A percentile compares a stretch with the other conserved stretches of the same genome.
Conservation (phyloP, 2,888 invertebrate genomes). For the Idaea straminata region DNA sequence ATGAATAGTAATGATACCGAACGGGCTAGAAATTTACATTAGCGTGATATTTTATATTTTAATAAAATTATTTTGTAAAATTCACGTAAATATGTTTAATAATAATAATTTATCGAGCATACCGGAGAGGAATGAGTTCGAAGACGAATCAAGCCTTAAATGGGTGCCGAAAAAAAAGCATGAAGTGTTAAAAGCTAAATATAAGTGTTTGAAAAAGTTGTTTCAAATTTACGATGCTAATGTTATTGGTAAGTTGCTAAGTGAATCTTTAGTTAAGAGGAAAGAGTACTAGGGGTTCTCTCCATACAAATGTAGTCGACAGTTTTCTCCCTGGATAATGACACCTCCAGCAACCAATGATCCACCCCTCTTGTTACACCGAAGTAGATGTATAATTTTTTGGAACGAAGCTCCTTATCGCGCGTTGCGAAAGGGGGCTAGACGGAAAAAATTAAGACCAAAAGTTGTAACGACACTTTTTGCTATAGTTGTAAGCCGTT, state of each 20-base stretch:
- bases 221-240: conserved; percentile 72
- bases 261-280: background rate
- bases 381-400: too few relatives aligned
- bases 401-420: too few relatives aligned
- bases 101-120: conserved; percentile 47
- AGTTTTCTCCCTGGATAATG: too few relatives aligned
- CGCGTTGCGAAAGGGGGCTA: too few relatives aligned
- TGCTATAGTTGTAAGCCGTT: too few relatives aligned
- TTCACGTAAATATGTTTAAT: conserved; percentile 16
- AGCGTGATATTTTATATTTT: background rate
- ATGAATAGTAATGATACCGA: conserved; percentile 55
- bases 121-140: conserved; percentile 54
- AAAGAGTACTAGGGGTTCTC: too few relatives aligned
- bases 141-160: conserved; percentile 45
- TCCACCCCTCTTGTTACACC: too few relatives aligned
- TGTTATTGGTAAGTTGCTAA: conserved; percentile 43
- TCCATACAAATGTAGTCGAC: too few relatives aligned
- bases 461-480: too few relatives aligned
- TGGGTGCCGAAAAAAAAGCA: conserved; percentile 75
- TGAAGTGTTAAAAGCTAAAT: conserved; percentile 69
- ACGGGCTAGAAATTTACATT: conserved; percentile 8
- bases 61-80: background rate
- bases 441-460: too few relatives aligned
- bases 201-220: conserved; percentile 69
- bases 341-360: too few relatives aligned